Percentiles rank a stretch among this genome's conserved stretches.
Evolutionary conservation across 92 coral and sea anemone genomes (phyloP).

Genomic region (Zoanthus sociatus): DNA sequence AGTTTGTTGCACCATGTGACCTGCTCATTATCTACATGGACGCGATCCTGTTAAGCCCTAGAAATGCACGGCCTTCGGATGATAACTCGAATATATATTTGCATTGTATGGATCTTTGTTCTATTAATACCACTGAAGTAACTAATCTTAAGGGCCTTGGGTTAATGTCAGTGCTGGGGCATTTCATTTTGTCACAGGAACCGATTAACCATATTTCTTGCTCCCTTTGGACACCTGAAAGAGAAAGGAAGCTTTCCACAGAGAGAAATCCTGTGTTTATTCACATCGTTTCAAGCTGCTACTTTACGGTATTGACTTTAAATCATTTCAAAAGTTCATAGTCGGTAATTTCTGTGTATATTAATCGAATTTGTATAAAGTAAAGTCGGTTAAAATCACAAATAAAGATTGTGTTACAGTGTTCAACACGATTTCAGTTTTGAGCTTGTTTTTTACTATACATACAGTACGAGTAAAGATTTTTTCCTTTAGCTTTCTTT

Average conservation of each 20-base stretch:
- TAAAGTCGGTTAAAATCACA: background rate
- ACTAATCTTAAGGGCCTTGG: background rate
- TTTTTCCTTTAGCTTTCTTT: background rate
- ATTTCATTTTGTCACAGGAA: constrained; percentile 40
- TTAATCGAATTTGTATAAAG: background rate
- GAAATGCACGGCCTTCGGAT: background rate
- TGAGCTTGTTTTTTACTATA: background rate
- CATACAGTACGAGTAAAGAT: no score
- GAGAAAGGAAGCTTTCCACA: constrained; percentile 1
- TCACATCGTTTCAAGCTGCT: constrained; percentile 31
- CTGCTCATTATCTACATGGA: constrained; percentile 9
- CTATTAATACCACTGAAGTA: no score
- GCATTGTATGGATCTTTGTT: background rate
- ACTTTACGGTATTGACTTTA: constrained; percentile 31
- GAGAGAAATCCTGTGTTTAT: constrained; percentile 13
- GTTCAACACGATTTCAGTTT: background rate
- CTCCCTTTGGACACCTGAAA: background rate
- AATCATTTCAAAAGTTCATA: background rate
- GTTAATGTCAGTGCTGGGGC: constrained; percentile 44
- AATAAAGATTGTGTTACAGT: background rate
- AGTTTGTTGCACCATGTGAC: background rate
- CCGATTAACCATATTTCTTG: constrained; percentile 32
- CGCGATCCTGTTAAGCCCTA: constrained; percentile 13
- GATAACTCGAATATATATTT: background rate
- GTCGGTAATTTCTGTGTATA: background rate